Conservation (phyloP, 2,797 vertebrate genomes). For the Amazonetta brasiliensis region DNA sequence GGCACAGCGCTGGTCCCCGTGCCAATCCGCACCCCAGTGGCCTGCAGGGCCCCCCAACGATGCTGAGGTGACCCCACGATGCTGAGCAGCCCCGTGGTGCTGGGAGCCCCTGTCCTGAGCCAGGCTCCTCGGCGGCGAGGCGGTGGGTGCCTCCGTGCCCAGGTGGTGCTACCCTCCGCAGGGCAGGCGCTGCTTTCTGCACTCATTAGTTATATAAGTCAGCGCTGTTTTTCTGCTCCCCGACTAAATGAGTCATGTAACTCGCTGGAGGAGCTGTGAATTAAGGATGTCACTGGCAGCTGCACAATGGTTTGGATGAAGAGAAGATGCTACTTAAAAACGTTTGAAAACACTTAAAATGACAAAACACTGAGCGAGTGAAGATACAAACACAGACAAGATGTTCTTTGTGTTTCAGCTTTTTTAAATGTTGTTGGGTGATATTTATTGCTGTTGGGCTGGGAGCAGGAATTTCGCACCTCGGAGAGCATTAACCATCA, state of each 20-base stretch:
- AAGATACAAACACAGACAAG: slow-evolving; percentile 41
- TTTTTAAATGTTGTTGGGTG: slow-evolving; percentile 12
- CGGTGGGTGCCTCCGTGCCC: not conserved
- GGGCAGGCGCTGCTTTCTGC: rapidly evolving
- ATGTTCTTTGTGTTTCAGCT: slow-evolving; percentile 53
- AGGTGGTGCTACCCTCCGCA: rapidly evolving
- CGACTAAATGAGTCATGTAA: not conserved
- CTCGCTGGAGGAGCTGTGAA: not conserved
- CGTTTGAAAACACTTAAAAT: slow-evolving; percentile 60
- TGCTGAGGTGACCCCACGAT: rapidly evolving
- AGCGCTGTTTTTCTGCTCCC: slow-evolving; percentile 1
- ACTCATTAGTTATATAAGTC: not conserved
- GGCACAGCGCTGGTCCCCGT: rapidly evolving
- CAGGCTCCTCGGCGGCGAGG: rapidly evolving
- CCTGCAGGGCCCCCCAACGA: not conserved
- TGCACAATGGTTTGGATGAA: slow-evolving; percentile 48
- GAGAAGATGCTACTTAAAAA: slow-evolving; percentile 55
- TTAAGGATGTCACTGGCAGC: slow-evolving; percentile 34
- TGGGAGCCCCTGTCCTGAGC: not conserved
- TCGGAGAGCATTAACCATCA: not conserved
- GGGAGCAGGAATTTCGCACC: slow-evolving; percentile 26
- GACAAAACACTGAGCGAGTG: slow-evolving; percentile 25
- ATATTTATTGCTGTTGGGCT: not conserved
- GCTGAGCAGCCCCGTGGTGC: rapidly evolving
- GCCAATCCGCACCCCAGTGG: rapidly evolving